phyloP scores from a whole-genome alignment of 2,888 invertebrate species.

The Agrotis segetum region DNA sequence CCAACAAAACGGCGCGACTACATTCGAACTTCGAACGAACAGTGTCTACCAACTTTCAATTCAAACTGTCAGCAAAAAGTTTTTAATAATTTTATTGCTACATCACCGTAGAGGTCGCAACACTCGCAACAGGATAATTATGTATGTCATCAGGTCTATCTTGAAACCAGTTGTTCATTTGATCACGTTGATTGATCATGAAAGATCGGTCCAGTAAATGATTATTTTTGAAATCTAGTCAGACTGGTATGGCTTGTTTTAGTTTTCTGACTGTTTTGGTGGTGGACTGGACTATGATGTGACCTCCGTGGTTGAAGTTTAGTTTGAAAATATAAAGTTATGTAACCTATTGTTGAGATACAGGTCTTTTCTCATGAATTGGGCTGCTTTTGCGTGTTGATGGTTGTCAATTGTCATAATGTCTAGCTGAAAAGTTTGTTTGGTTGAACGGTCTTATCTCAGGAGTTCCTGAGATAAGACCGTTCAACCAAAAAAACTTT shows the following conservation, averaged over 20 bases:
- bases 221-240: constrained; percentile 26
- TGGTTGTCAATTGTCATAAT: too few species aligned
- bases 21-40: background rate
- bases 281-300: background rate
- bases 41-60: constrained; percentile 16
- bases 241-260: constrained; percentile 7
- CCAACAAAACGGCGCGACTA: background rate
- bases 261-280: constrained; percentile 1
- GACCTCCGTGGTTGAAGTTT: background rate
- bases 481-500: too few species aligned
- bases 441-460: too few species aligned
- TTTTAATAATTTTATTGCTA: constrained; percentile 28
- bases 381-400: too few species aligned
- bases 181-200: constrained; percentile 38
- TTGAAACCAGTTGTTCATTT: constrained; percentile 27
- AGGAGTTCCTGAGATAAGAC: too few species aligned
- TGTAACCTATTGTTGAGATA: background rate
- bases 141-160: constrained; percentile 46
- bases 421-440: too few species aligned
- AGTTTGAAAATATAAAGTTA: background rate
- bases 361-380: too few species aligned
- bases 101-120: constrained; percentile 32
- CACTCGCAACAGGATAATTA: constrained; percentile 28
- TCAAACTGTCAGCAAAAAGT: constrained; percentile 20
- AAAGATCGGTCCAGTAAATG: background rate